phyloP scores from a whole-genome alignment of 2,113 vertebrate genomes.

The Planiliza haematocheilus region DNA sequence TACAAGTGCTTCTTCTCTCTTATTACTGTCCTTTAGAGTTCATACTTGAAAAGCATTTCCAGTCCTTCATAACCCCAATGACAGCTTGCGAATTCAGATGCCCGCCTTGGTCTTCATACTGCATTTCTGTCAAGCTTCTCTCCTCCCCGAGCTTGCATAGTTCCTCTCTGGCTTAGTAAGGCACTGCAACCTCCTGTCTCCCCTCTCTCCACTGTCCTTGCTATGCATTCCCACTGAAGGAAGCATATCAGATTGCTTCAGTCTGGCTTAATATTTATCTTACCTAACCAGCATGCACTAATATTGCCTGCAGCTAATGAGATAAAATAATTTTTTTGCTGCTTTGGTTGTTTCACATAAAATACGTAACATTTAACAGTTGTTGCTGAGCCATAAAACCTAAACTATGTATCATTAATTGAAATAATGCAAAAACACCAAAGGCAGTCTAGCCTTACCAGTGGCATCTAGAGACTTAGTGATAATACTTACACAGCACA shows the following conservation, averaged over 20 bases:
- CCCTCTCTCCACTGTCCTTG: not conserved
- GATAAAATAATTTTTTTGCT: slow-evolving; percentile 20
- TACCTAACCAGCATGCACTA: slow-evolving; percentile 4
- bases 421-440: slow-evolving; percentile 1
- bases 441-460: slow-evolving; percentile 1
- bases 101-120: not conserved
- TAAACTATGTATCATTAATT: slow-evolving; percentile 1
- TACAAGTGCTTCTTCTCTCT: not conserved
- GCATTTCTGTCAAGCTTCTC: not conserved
- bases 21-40: not conserved
- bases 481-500: slow-evolving; percentile 1
- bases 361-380: slow-evolving; percentile 12
- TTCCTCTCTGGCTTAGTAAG: slow-evolving; percentile 44
- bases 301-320: slow-evolving; percentile 4
- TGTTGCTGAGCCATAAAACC: not conserved
- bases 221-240: slow-evolving; percentile 15
- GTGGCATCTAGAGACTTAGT: not conserved
- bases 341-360: slow-evolving; percentile 49
- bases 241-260: slow-evolving; percentile 9
- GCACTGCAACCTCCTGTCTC: slow-evolving; percentile 41
- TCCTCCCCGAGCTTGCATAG: slow-evolving; percentile 32
- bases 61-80: not conserved
- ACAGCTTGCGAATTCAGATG: not conserved
- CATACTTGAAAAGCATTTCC: not conserved
- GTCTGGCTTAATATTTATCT: not conserved